phyloP scores from a whole-genome alignment of 2,888 invertebrate species.

The Dorcus hopei region DNA sequence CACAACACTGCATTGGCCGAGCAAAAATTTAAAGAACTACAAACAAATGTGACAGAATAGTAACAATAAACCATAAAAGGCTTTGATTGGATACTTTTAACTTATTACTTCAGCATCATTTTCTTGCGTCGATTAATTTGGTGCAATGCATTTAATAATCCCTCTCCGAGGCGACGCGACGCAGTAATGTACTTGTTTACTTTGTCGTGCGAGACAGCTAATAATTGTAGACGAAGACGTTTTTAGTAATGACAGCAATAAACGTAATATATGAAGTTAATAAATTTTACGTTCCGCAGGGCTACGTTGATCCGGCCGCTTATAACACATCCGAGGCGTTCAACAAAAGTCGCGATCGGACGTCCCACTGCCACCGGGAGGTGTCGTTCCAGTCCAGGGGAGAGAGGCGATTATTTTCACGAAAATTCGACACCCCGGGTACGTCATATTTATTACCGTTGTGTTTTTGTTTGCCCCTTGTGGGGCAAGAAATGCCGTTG shows the following conservation, averaged over 20 bases:
- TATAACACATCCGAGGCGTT: conserved; percentile 30
- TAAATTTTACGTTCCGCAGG: conserved; percentile 25
- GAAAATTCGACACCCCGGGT: conserved; percentile 25
- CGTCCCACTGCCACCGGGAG: conserved; percentile 32
- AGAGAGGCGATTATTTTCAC: conserved; percentile 16
- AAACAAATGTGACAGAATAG: too few relatives aligned
- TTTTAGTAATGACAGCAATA: conserved; percentile 18
- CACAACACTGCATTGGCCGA: too few relatives aligned
- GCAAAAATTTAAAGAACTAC: too few relatives aligned
- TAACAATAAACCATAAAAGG: too few relatives aligned
- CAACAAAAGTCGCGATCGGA: conserved; percentile 31
- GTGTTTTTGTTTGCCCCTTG: not conserved
- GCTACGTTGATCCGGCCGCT: conserved; percentile 27
- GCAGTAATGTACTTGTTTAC: too few relatives aligned
- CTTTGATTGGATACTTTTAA: too few relatives aligned
- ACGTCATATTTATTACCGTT: conserved; percentile 20
- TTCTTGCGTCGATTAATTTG: too few relatives aligned
- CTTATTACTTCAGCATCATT: too few relatives aligned
- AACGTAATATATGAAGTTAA: conserved; percentile 26
- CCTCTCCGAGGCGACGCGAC: too few relatives aligned
- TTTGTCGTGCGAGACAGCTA: too few relatives aligned
- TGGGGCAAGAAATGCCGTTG: not conserved
- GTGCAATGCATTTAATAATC: too few relatives aligned
- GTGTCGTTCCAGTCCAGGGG: conserved; percentile 32
- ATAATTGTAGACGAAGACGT: too few relatives aligned